A percentile compares a stretch with the other conserved stretches of the same genome.
phyloP scores from a whole-genome alignment of 2,113 vertebrate species.

The Nibea coibor region DNA sequence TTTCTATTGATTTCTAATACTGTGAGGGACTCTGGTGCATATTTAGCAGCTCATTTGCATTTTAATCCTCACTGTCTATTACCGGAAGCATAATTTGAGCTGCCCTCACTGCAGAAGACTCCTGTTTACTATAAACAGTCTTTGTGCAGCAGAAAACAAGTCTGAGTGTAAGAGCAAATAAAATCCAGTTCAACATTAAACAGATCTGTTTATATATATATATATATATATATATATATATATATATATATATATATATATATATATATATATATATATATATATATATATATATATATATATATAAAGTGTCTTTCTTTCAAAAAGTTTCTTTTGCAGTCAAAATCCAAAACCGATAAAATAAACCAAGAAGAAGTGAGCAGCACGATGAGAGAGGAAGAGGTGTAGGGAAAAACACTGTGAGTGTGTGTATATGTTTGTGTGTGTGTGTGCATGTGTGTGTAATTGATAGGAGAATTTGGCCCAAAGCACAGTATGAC shows the following conservation, averaged over 20 bases:
- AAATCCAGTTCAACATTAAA: not conserved
- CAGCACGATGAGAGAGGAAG: not conserved
- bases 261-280: not conserved
- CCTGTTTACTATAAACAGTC: not conserved
- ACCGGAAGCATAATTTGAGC: not conserved
- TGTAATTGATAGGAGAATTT: slow-evolving; percentile 72
- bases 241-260: not conserved
- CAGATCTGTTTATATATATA: not conserved
- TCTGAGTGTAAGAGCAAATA: not conserved
- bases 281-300: not conserved
- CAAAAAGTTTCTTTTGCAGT: not conserved
- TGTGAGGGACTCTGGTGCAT: not conserved
- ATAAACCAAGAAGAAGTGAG: not conserved
- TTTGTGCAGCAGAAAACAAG: not conserved
- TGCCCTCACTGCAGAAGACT: not conserved
- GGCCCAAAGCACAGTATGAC: slow-evolving; percentile 67
- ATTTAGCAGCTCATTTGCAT: slow-evolving; percentile 4
- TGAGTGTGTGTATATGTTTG: slow-evolving; percentile 23
- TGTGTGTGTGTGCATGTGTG: slow-evolving; percentile 34
- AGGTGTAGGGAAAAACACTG: not conserved
- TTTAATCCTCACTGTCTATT: not conserved
- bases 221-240: not conserved
- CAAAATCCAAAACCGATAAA: not conserved
- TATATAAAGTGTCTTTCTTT: no score
- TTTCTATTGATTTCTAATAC: not conserved